Evolutionary conservation across 2,888 invertebrate species (phyloP).

Genomic region (Cyclophora punctaria): DNA sequence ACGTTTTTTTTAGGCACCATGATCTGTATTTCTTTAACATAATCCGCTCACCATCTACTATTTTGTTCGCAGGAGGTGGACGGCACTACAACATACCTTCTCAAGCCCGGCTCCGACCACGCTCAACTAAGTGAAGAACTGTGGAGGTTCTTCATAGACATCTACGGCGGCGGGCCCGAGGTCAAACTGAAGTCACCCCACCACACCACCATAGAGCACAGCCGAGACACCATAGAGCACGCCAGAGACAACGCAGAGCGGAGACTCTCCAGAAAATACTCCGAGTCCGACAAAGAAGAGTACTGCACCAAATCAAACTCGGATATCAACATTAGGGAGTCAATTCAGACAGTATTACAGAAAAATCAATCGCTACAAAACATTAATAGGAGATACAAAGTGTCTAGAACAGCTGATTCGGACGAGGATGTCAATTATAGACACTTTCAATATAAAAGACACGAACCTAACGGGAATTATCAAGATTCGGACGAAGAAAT

Average conservation of each 20-base stretch:
- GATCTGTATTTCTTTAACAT: too few species aligned
- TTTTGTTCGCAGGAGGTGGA: constrained; percentile 51
- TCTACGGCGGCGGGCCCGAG: constrained; percentile 94
- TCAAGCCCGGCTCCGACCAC: constrained; percentile 77
- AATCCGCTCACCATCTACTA: too few species aligned
- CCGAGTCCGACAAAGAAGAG: constrained; percentile 62
- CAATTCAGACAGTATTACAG: constrained; percentile 46
- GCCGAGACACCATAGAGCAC: constrained; percentile 3
- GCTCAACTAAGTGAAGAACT: constrained; percentile 88
- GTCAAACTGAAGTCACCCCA: constrained; percentile 62
- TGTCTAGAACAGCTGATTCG: constrained; percentile 39
- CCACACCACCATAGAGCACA: constrained; percentile 1
- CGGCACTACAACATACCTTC: constrained; percentile 43
- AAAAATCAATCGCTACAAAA: constrained; percentile 68
- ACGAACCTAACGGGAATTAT: constrained; percentile 55
- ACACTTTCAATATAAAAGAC: constrained; percentile 40
- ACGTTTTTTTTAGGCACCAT: too few species aligned
- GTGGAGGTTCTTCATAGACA: constrained; percentile 89
- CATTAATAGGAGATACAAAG: constrained; percentile 43
- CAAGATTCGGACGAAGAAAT: constrained; percentile 55
- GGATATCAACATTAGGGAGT: constrained; percentile 50
- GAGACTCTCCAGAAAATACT: constrained; percentile 42
- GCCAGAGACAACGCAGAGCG: constrained; percentile 19
- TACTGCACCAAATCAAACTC: constrained; percentile 60
- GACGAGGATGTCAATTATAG: constrained; percentile 54